Evolutionary conservation across 2,113 vertebrate genomes (phyloP).

Genomic region (Myrmecophaga tridactyla): DNA sequence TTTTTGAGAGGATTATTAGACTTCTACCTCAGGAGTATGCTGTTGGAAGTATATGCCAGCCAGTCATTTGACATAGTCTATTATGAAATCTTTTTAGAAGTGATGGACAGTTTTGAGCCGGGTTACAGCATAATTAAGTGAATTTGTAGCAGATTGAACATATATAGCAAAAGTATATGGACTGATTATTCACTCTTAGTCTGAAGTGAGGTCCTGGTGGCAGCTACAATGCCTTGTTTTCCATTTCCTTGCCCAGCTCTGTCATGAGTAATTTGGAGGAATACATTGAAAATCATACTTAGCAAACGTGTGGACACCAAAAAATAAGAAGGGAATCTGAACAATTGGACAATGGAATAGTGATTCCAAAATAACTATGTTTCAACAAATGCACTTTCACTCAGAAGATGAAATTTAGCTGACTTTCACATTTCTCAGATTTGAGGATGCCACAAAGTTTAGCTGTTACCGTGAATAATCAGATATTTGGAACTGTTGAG

Average conservation of each 20-base stretch:
- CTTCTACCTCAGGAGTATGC: slow-evolving; percentile 1
- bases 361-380: background rate
- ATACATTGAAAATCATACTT: background rate
- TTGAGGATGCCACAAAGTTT: background rate
- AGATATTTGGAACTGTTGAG: slow-evolving; percentile 1
- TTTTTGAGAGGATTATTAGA: slow-evolving; percentile 68
- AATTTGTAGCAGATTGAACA: slow-evolving; percentile 51
- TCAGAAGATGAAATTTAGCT: background rate
- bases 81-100: slow-evolving; percentile 35
- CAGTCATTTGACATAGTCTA: slow-evolving; percentile 49
- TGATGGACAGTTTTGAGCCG: slow-evolving; percentile 55
- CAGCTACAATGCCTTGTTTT: background rate
- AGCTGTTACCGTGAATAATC: background rate
- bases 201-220: background rate
- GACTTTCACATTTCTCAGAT: background rate
- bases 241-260: background rate
- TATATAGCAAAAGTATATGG: slow-evolving; percentile 50
- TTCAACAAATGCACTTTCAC: background rate
- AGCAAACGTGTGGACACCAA: background rate
- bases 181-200: slow-evolving; percentile 42
- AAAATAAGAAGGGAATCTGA: background rate
- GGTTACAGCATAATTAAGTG: slow-evolving; percentile 56
- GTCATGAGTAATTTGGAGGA: background rate
- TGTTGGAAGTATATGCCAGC: slow-evolving; percentile 51
- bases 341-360: background rate